phyloP scores from a whole-genome alignment of 1,140 invertebrate genomes.

The Goniozus legneri region DNA sequence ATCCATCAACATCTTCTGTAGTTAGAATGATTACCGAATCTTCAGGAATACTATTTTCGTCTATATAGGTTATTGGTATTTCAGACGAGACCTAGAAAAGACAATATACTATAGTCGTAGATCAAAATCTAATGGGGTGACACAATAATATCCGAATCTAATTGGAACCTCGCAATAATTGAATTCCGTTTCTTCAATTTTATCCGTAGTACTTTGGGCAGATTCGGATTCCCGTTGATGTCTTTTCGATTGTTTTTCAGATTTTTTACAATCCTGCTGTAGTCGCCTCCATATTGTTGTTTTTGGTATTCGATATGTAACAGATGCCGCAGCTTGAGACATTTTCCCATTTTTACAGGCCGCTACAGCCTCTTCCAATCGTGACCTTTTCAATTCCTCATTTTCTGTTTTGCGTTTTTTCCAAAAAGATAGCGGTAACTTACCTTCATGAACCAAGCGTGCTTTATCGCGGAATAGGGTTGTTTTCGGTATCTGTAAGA shows the following conservation, averaged over 20 bases:
- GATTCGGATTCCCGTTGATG: conserved; percentile 5
- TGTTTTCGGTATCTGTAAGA: conserved; percentile 59
- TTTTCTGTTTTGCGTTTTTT: conserved; percentile 53
- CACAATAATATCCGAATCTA: neutral
- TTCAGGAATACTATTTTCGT: conserved; percentile 42
- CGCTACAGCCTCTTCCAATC: conserved; percentile 57
- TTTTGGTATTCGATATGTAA: conserved; percentile 58
- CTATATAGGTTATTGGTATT: conserved; percentile 50
- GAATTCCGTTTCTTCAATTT: conserved; percentile 24
- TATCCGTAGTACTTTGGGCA: conserved; percentile 7
- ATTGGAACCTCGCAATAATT: conserved; percentile 36
- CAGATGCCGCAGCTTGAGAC: conserved; percentile 59
- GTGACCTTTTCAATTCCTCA: conserved; percentile 52
- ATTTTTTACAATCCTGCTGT: conserved; percentile 44
- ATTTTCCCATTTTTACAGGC: conserved; percentile 58
- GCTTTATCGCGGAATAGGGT: conserved; percentile 60
- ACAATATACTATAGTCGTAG: too few species aligned
- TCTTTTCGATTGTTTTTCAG: conserved; percentile 14
- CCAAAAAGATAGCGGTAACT: conserved; percentile 53
- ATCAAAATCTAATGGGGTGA: conserved; percentile 4
- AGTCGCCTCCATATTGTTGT: conserved; percentile 62
- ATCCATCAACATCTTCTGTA: conserved; percentile 37
- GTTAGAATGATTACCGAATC: conserved; percentile 51
- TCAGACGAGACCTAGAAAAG: conserved; percentile 29
- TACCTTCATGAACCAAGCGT: conserved; percentile 55